phyloP scores from a whole-genome alignment of 1,140 invertebrate genomes.

The Drosophila nigromelanica region DNA sequence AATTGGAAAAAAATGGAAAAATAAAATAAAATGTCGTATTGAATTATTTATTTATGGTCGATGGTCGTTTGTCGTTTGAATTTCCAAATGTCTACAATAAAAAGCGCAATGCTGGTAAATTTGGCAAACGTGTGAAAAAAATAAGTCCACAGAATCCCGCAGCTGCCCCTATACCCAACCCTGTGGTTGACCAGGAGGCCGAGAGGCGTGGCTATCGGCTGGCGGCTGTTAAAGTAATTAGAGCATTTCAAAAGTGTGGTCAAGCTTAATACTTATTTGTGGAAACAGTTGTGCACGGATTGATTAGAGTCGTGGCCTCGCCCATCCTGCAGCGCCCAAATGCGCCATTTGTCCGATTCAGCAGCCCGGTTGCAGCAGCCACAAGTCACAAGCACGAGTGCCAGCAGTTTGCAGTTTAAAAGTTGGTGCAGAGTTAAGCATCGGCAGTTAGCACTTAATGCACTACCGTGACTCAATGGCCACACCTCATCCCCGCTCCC shows the following conservation, averaged over 20 bases:
- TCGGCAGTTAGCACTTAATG: constrained; percentile 68
- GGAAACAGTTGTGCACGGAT: constrained; percentile 50
- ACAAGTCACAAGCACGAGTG: constrained; percentile 1
- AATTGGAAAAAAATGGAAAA: constrained; percentile 24
- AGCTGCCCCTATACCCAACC: neutral
- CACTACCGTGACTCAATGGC: constrained; percentile 33
- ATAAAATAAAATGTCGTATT: constrained; percentile 48
- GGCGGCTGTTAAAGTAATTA: constrained; percentile 77
- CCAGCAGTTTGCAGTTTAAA: constrained; percentile 26
- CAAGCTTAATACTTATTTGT: constrained; percentile 48
- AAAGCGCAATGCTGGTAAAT: constrained; percentile 57
- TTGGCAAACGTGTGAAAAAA: constrained; percentile 27
- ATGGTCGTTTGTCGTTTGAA: constrained; percentile 16
- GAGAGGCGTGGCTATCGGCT: constrained; percentile 35
- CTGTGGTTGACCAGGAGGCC: constrained; percentile 21
- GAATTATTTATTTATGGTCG: constrained; percentile 74
- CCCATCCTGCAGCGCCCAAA: constrained; percentile 13
- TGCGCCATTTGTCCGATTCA: constrained; percentile 6
- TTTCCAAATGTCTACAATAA: constrained; percentile 63
- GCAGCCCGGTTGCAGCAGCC: neutral
- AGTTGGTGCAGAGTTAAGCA: constrained; percentile 51
- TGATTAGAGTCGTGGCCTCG: constrained; percentile 53
- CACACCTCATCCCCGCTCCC: constrained; percentile 13
- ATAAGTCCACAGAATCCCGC: neutral
- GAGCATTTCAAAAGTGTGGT: constrained; percentile 59